Evolutionary conservation across 2,888 invertebrate species (phyloP), one percentile per base, ranked within the genome.

Genomic region (Nomada hirtipes): DNA sequence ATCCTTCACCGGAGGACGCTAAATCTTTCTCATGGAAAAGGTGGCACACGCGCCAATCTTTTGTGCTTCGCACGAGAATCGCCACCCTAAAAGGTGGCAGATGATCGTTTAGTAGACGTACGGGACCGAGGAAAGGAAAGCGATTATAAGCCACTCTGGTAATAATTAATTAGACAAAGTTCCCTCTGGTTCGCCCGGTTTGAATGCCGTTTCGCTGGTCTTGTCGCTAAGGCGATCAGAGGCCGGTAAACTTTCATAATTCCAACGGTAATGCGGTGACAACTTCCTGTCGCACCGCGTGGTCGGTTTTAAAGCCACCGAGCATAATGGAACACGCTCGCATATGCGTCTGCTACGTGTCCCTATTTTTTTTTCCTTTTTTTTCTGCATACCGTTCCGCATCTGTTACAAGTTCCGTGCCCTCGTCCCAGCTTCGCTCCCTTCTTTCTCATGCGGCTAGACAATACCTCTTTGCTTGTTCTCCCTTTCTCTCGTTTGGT

Each of bases 391-490:
- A 78, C 80, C 83, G 77, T 75, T 73, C 53, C 77, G 79, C 86
- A 86, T 86, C 86, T 86, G 86, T 86, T 85, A 55, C 79, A 61
- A 75, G 73, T 72, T 70, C 70, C 65, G 71, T 78, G 76, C 70
- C 84, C 78, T 68, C 78, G 71, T 77, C 82, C 65, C 61, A 71
- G 59, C 63, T 67, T 71, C 64, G 60, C 65, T 74, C 76, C 76
- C 86, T 82, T 77, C 60, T 76, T 83, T 75, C 79, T 69, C 68
- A 69, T 44, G 26, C 82, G 70, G 57, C 72, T 67, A 70, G 61
- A 82, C 82, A 82, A 77, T 71, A 26, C 52, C 47, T 29, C n/a
- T 29, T 15, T 36, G 4, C 59, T 50, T 47, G n/a, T 36, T 59
- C 59, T 59, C 59, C 26, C 11, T 50, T 36, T 44, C 20, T 61